Evolutionary conservation across 2,113 vertebrate genomes (phyloP).

Genomic region (Lonchura striata): DNA sequence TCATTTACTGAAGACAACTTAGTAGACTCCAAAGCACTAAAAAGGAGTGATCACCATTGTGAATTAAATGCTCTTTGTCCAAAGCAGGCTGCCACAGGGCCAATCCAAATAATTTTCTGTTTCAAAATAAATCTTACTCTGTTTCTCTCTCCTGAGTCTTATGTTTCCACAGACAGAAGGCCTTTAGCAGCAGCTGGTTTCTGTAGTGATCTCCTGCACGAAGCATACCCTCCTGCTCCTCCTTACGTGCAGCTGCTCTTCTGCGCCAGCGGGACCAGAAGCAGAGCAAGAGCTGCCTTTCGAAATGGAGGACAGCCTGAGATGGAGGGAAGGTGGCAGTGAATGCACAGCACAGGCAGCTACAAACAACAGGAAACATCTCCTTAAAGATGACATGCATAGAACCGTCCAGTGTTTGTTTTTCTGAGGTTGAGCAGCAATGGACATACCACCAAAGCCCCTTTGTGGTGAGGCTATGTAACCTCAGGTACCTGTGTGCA

Average conservation of each 20-base stretch:
- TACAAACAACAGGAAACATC: not conserved
- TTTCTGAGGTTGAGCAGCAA: not conserved
- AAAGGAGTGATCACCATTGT: not conserved
- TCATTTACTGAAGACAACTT: not conserved
- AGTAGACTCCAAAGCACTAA: not conserved
- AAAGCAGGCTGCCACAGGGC: not conserved
- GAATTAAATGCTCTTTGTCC: not conserved
- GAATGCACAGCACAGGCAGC: not conserved
- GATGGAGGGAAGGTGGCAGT: not conserved
- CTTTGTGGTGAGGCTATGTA: not conserved
- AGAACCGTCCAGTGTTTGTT: not conserved
- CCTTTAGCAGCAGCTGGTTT: not conserved
- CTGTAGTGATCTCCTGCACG: conserved; percentile 50
- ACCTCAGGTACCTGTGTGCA: fast-evolving
- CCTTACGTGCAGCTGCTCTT: not conserved
- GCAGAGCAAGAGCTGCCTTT: conserved; percentile 55
- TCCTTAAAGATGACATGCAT: not conserved
- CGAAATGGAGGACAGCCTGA: conserved; percentile 82
- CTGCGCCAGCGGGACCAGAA: conserved; percentile 78
- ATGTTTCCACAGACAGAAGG: conserved; percentile 69
- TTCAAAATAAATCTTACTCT: conserved; percentile 59
- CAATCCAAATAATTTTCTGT: not conserved
- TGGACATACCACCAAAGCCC: not conserved
- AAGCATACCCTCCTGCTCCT: conserved; percentile 14
- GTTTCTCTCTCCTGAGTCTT: conserved; percentile 11